Percentiles rank a stretch among this genome's conserved stretches.
Conservation (phyloP, 1,140 invertebrate genomes). For the Drosophila tropicalis region DNA sequence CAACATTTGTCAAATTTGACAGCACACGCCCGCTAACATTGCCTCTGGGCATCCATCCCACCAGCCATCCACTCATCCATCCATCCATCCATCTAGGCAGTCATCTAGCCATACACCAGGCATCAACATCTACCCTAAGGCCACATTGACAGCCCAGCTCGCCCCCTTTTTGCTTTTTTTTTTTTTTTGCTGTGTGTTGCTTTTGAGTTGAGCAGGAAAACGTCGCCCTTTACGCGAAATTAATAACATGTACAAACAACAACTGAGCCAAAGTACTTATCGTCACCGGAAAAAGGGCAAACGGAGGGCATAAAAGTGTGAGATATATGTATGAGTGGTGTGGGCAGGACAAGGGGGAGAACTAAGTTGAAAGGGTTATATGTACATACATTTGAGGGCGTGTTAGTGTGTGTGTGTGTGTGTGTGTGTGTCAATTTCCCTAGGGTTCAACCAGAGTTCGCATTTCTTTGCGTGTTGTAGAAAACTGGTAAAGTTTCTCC, state of each 20-base stretch:
- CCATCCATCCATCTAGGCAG: constrained; percentile 29
- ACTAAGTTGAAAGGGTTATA: constrained; percentile 5
- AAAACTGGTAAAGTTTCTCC: not conserved
- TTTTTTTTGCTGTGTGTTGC: not conserved
- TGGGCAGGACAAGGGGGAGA: constrained; percentile 17
- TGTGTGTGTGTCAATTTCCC: constrained; percentile 4
- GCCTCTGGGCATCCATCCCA: constrained; percentile 51
- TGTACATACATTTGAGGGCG: not conserved
- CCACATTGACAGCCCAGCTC: constrained; percentile 60
- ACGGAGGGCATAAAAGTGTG: constrained; percentile 1
- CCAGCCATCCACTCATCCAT: not conserved
- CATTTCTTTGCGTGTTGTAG: constrained; percentile 8
- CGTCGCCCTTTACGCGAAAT: constrained; percentile 70
- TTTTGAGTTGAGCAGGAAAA: constrained; percentile 21
- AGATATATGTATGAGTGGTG: constrained; percentile 11
- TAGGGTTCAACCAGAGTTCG: not conserved
- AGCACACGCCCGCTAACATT: constrained; percentile 61
- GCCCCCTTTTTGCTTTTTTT: constrained; percentile 28
- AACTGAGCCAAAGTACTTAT: constrained; percentile 69
- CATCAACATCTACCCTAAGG: constrained; percentile 45
- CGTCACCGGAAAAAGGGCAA: constrained; percentile 44
- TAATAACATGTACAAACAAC: constrained; percentile 77
- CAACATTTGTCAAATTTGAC: constrained; percentile 81
- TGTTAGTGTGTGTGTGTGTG: not conserved
- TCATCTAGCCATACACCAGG: not conserved